Percentiles rank a stretch among this genome's conserved stretches.
These are phyloP conservation scores for Epirrhoe alternata DNA, from an alignment of 2,888 invertebrate genomes.

Conservation along the genomic window DNA sequence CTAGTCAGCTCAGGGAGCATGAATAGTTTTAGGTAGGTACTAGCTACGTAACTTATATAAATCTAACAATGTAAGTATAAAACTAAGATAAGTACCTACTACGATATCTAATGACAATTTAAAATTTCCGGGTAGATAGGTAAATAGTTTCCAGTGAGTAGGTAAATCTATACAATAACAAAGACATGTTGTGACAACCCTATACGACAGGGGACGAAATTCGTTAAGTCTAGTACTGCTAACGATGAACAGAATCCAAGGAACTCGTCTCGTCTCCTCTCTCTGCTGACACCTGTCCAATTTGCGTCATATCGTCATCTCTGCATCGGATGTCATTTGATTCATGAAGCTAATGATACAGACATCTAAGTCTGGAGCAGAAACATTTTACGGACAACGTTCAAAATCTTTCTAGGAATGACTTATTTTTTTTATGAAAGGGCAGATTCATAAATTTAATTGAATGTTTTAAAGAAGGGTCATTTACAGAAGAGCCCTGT, in stretches of 20 bases:
- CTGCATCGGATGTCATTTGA: slow-evolving; percentile 57
- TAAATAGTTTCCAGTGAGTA: too few species aligned
- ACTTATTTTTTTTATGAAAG: slow-evolving; percentile 12
- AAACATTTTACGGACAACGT: slow-evolving; percentile 25
- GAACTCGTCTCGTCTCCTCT: slow-evolving; percentile 45
- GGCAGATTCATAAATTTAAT: not conserved
- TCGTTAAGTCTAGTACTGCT: slow-evolving; percentile 68
- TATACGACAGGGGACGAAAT: slow-evolving; percentile 57
- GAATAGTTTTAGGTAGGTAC: too few species aligned
- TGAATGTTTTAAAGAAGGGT: not conserved
- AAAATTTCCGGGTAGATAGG: too few species aligned
- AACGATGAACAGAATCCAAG: slow-evolving; percentile 59
- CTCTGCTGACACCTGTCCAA: slow-evolving; percentile 70
- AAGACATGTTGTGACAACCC: slow-evolving; percentile 53
- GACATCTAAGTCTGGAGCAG: slow-evolving; percentile 25
- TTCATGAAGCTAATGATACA: slow-evolving; percentile 50
- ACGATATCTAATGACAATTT: too few species aligned
- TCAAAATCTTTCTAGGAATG: slow-evolving; percentile 13
- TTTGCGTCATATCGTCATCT: slow-evolving; percentile 69
- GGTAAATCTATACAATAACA: too few species aligned
- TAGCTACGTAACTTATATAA: too few species aligned
- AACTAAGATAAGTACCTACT: too few species aligned
- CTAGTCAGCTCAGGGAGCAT: too few species aligned
- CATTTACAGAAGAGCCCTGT: not conserved
- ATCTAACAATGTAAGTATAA: too few species aligned